Evolutionary conservation across 2,797 vertebrate species (phyloP).

Genomic region (Sebastes miniatus): DNA sequence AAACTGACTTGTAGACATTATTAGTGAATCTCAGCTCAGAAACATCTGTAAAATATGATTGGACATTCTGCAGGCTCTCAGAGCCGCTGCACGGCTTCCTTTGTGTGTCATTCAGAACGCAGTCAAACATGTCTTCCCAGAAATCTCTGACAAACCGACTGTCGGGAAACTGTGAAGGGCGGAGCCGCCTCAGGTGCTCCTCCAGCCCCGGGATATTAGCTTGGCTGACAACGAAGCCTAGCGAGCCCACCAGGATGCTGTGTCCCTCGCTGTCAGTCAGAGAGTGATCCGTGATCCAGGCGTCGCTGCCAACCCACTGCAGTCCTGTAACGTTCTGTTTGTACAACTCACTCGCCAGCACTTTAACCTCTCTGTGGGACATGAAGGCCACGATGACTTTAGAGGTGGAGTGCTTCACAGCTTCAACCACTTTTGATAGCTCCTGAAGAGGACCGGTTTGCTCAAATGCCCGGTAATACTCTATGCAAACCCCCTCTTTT

Average conservation of each 20-base stretch:
- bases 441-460: constrained; percentile 55
- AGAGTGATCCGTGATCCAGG: constrained; percentile 83
- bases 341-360: constrained; percentile 62
- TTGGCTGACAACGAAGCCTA: constrained; percentile 77
- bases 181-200: constrained; percentile 70
- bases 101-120: constrained; percentile 54
- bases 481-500: constrained; percentile 73
- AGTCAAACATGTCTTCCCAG: constrained; percentile 80
- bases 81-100: constrained; percentile 74
- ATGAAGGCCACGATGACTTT: constrained; percentile 72
- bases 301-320: constrained; percentile 81
- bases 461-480: constrained; percentile 73
- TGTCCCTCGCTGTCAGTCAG: constrained; percentile 70
- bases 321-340: constrained; percentile 65
- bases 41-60: constrained; percentile 80
- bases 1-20: constrained; percentile 83
- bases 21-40: constrained; percentile 81
- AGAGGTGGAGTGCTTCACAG: constrained; percentile 65
- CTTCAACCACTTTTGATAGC: constrained; percentile 56
- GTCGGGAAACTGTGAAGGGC: constrained; percentile 75
- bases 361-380: constrained; percentile 70
- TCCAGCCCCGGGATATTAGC: constrained; percentile 78
- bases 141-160: constrained; percentile 80
- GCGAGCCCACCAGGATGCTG: constrained; percentile 70
- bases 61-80: constrained; percentile 78